These are phyloP conservation scores for Cantharis rustica DNA, from an alignment of 2,888 invertebrate genomes.

Conservation along the genomic window DNA sequence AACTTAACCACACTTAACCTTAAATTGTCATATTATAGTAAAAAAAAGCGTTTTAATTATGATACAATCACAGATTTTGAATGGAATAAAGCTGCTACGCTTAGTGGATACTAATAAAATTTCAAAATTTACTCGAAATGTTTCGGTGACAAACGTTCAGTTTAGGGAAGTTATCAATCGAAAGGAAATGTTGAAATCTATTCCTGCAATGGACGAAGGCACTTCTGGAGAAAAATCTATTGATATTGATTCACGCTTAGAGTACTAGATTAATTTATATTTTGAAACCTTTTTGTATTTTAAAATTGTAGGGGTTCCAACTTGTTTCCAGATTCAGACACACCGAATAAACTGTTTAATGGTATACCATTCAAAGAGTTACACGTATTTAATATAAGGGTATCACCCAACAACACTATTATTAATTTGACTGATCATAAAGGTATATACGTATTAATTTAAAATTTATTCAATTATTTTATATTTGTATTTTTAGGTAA, in stretches of 20 bases:
- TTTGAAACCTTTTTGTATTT: not conserved
- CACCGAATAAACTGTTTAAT: slow-evolving; percentile 73
- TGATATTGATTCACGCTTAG: slow-evolving; percentile 67
- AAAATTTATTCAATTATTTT: not conserved
- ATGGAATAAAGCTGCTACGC: slow-evolving; percentile 8
- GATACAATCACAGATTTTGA: slow-evolving; percentile 10
- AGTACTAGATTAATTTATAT: not conserved
- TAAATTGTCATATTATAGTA: not conserved
- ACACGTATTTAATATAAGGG: slow-evolving; percentile 82
- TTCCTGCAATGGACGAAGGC: slow-evolving; percentile 71
- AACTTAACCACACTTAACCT: not conserved
- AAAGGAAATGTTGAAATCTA: slow-evolving; percentile 60
- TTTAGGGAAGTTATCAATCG: slow-evolving; percentile 58
- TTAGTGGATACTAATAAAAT: not conserved
- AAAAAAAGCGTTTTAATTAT: not conserved
- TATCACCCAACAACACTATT: slow-evolving; percentile 88
- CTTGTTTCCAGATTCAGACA: slow-evolving; percentile 75
- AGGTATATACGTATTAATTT: slow-evolving; percentile 56
- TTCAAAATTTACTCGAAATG: slow-evolving; percentile 11
- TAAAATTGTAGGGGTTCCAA: slow-evolving; percentile 65
- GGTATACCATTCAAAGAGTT: slow-evolving; percentile 79
- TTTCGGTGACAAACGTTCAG: slow-evolving; percentile 20
- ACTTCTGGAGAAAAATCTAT: slow-evolving; percentile 74
- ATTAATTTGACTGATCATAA: slow-evolving; percentile 72
- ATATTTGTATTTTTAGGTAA: slow-evolving; percentile 54